Evolutionary conservation across 1,140 invertebrate genomes (phyloP).

Genomic region (Ceratina calcarata): DNA sequence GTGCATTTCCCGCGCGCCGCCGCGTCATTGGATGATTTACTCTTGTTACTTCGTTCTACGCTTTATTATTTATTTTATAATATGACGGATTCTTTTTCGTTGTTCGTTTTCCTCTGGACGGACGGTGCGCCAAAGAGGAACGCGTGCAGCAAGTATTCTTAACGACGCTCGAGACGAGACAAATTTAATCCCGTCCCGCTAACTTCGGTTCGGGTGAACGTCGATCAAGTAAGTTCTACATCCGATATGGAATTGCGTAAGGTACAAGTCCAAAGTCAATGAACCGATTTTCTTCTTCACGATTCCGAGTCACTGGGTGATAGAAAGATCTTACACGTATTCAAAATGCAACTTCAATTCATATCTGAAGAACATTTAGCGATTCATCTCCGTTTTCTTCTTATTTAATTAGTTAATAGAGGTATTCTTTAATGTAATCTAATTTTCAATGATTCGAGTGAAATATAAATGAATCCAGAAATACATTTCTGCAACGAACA

Average conservation of each 20-base stretch:
- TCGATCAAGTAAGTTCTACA: conserved; percentile 55
- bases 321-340: background rate
- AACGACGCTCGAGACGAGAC: conserved; percentile 61
- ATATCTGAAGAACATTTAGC: no score
- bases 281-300: background rate
- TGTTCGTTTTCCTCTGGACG: conserved; percentile 3
- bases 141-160: conserved; percentile 23
- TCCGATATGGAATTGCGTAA: conserved; percentile 51
- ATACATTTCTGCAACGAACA: no score
- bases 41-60: no score
- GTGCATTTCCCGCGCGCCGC: background rate
- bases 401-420: no score
- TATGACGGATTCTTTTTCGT: background rate
- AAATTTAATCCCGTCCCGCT: conserved; percentile 63
- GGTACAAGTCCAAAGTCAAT: background rate
- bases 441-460: no score
- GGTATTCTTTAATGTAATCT: no score
- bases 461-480: no score
- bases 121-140: conserved; percentile 10
- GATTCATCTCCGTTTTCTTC: background rate
- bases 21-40: no score
- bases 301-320: no score
- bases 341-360: no score
- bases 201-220: conserved; percentile 68
- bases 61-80: background rate